A percentile compares a stretch with the other conserved stretches of the same genome.
Evolutionary conservation across 2,888 invertebrate genomes (phyloP).

Genomic region (Automeris io): DNA sequence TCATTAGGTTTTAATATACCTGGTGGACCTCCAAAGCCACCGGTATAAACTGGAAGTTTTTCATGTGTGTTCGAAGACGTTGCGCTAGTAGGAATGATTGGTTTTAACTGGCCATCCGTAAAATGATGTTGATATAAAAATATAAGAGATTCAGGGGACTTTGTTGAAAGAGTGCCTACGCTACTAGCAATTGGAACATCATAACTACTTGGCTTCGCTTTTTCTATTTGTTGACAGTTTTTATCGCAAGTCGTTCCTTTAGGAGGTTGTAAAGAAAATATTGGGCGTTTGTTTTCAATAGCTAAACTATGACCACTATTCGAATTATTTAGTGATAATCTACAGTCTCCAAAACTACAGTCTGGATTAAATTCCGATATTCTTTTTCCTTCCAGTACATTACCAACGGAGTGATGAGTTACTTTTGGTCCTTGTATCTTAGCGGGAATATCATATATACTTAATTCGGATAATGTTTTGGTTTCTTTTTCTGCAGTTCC

Average conservation of each 20-base stretch:
- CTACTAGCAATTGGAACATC: constrained; percentile 10
- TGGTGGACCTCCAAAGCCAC: constrained; percentile 23
- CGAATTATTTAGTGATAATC: constrained; percentile 5
- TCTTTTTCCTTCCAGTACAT: constrained; percentile 12
- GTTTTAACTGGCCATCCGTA: no score
- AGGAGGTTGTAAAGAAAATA: constrained; percentile 40
- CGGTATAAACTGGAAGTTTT: constrained; percentile 9
- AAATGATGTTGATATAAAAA: no score
- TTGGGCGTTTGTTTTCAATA: constrained; percentile 29
- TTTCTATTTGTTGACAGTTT: constrained; percentile 11
- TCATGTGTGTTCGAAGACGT: no score
- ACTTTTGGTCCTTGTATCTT: constrained; percentile 10
- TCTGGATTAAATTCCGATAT: constrained; percentile 14
- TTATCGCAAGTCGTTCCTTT: constrained; percentile 30
- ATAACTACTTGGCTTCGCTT: constrained; percentile 9
- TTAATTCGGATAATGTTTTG: constrained; percentile 8
- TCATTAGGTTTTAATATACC: constrained; percentile 18
- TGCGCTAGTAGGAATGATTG: no score
- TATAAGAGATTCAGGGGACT: no score
- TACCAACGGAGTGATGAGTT: constrained; percentile 7
- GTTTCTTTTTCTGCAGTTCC: constrained; percentile 4
- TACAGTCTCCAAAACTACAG: constrained; percentile 20
- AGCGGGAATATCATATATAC: constrained; percentile 6
- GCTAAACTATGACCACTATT: constrained; percentile 1
- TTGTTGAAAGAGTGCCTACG: neutral